Percentiles rank a stretch among this genome's conserved stretches.
Conservation (phyloP, 1,140 invertebrate genomes). For the Bombus superbus region DNA sequence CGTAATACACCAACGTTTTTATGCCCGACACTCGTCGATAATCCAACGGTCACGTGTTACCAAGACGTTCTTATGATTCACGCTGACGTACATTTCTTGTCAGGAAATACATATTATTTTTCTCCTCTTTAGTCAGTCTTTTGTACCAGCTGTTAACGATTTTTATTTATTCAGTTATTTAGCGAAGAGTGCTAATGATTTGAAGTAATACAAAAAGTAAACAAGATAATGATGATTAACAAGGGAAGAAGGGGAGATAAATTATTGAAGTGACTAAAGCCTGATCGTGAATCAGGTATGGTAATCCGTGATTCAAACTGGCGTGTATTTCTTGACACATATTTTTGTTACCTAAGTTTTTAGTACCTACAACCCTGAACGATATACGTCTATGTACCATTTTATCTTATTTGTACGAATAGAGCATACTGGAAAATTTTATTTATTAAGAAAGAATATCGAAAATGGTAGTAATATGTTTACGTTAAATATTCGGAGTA, state of each 20-base stretch:
- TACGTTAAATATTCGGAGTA: no score
- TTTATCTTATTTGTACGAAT: no score
- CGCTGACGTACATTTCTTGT: not conserved
- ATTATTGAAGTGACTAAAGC: not conserved
- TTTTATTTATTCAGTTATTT: not conserved
- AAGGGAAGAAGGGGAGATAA: accelerated
- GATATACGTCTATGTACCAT: no score
- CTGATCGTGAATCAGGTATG: not conserved
- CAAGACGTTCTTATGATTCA: conserved; percentile 49
- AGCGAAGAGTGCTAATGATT: not conserved
- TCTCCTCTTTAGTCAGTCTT: not conserved
- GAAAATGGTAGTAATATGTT: no score
- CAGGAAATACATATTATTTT: not conserved
- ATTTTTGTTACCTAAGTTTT: no score
- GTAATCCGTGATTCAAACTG: not conserved
- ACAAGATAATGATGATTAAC: not conserved
- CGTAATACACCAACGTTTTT: conserved; percentile 48
- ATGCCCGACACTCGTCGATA: conserved; percentile 34
- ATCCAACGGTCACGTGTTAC: conserved; percentile 50
- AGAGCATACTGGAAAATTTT: no score
- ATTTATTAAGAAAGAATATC: no score
- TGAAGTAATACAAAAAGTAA: not conserved
- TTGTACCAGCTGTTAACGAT: not conserved
- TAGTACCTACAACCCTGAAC: no score
- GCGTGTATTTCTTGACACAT: not conserved